These are phyloP conservation scores for Eutolmus rufibarbis DNA, from an alignment of 2,888 invertebrate genomes.

Conservation along the genomic window DNA sequence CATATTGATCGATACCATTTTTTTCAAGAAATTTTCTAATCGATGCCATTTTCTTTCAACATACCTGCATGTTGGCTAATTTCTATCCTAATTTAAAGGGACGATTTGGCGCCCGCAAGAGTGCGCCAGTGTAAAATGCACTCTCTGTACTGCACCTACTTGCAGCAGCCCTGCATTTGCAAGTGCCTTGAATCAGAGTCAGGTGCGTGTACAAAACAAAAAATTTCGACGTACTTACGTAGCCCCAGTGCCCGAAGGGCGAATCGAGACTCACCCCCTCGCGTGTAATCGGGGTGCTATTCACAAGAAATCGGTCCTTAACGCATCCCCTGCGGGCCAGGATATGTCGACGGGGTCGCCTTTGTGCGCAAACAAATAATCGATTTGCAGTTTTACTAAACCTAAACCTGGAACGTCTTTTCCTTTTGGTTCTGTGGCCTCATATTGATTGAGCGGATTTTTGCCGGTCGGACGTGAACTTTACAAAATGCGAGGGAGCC, in stretches of 20 bases:
- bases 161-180: neutral
- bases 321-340: constrained; percentile 5
- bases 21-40: neutral
- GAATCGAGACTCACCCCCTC: neutral
- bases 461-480: neutral
- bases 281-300: constrained; percentile 6
- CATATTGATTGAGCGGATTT: constrained; percentile 16
- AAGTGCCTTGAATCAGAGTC: neutral
- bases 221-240: neutral
- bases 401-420: constrained; percentile 6
- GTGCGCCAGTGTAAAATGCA: neutral
- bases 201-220: constrained; percentile 21
- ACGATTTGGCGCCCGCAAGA: too few species aligned
- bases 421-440: neutral
- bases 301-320: constrained; percentile 9
- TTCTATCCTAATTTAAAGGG: neutral
- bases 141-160: neutral
- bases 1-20: too few species aligned
- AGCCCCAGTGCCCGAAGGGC: neutral
- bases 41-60: neutral
- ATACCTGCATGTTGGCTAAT: neutral
- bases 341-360: constrained; percentile 1
- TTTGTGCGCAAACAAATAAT: constrained; percentile 36
- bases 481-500: neutral
- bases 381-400: constrained; percentile 38